Evolutionary conservation across 2,888 invertebrate species (phyloP).

Genomic region (Acleris cristana): DNA sequence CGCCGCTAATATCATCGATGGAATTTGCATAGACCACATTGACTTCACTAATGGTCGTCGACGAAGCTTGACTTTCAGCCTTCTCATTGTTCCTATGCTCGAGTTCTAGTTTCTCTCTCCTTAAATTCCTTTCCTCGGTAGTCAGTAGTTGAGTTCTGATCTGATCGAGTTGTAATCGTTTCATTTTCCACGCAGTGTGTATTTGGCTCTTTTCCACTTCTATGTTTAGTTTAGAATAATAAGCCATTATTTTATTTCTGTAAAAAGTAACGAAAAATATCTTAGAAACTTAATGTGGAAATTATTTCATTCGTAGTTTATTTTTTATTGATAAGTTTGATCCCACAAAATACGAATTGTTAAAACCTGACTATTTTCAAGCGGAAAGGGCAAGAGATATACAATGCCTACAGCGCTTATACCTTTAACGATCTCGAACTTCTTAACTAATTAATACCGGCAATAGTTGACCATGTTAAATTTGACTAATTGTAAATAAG

Average conservation of each 20-base stretch:
- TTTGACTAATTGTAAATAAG: too few relatives aligned
- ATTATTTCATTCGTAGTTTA: too few relatives aligned
- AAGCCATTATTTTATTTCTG: constrained; percentile 84
- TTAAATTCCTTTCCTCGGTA: constrained; percentile 80
- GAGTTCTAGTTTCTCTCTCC: constrained; percentile 80
- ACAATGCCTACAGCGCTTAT: too few relatives aligned
- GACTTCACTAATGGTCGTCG: constrained; percentile 57
- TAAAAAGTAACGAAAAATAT: constrained; percentile 44
- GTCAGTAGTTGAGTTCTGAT: constrained; percentile 74
- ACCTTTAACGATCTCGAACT: too few relatives aligned
- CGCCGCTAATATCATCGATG: constrained; percentile 15
- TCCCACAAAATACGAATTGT: too few relatives aligned
- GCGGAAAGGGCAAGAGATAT: too few relatives aligned
- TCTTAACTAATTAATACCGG: too few relatives aligned
- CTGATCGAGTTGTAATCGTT: constrained; percentile 73
- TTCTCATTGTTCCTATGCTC: constrained; percentile 58
- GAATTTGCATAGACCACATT: constrained; percentile 29
- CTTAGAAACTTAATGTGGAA: not conserved
- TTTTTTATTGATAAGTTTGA: too few relatives aligned
- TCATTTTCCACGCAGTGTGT: constrained; percentile 84
- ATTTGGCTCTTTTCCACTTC: constrained; percentile 83
- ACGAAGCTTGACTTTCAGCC: constrained; percentile 54
- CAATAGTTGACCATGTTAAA: too few relatives aligned
- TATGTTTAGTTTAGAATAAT: constrained; percentile 85
- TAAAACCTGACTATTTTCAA: too few relatives aligned